These are phyloP conservation scores for Ophonus ardosiacus DNA, from an alignment of 2,888 invertebrate species.

Conservation along the genomic window DNA sequence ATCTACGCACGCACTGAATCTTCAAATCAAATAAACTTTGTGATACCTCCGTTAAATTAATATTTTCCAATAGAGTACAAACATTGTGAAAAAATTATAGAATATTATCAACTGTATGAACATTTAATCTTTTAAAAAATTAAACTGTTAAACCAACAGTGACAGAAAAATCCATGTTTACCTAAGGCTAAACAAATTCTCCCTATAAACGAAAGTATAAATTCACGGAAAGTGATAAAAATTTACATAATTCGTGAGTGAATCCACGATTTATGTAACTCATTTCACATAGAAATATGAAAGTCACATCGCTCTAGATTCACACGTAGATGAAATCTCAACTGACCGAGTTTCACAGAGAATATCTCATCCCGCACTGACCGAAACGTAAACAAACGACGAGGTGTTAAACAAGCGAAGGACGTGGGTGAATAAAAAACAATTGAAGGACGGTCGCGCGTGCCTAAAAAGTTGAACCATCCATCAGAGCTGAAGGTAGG, in stretches of 20 bases:
- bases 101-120: background rate
- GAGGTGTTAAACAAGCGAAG: conserved; percentile 10
- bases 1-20: background rate
- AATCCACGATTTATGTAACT: conserved; percentile 28
- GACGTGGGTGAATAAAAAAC: conserved; percentile 37
- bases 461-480: background rate
- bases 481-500: conserved; percentile 6
- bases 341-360: conserved; percentile 20
- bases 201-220: background rate
- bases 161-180: conserved; percentile 10
- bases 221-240: conserved; percentile 17
- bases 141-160: conserved; percentile 21
- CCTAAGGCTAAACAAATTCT: background rate
- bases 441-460: conserved; percentile 24
- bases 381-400: conserved; percentile 38
- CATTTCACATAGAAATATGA: conserved; percentile 37
- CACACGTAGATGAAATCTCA: conserved; percentile 21
- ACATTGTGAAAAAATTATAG: conserved; percentile 1
- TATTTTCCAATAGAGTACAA: background rate
- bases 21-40: background rate
- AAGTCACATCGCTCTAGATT: conserved; percentile 38
- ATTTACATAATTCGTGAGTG: conserved; percentile 35
- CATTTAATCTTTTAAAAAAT: background rate
- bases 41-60: conserved; percentile 13
- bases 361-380: conserved; percentile 30